Conservation (phyloP, 2,888 invertebrate species). For the Norana najaformis region DNA sequence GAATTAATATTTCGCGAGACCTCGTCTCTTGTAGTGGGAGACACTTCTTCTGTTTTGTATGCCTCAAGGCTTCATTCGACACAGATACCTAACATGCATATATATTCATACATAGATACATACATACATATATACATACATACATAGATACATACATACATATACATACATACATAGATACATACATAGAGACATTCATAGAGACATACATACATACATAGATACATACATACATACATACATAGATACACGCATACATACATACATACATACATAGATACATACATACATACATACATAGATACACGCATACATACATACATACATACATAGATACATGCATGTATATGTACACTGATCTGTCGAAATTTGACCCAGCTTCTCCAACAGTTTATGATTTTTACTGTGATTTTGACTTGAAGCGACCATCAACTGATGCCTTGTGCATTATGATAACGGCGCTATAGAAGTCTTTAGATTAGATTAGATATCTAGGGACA, state of each 20-base stretch:
- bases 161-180: neutral
- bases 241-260: neutral
- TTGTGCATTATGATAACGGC: no score
- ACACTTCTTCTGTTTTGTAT: no score
- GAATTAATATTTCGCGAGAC: no score
- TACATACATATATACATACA: neutral
- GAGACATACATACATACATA: no score
- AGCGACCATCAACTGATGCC: no score
- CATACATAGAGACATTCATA: neutral
- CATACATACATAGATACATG: neutral
- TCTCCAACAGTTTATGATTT: no score
- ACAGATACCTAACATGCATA: neutral
- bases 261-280: no score
- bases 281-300: neutral
- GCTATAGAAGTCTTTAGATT: neutral
- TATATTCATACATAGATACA: neutral
- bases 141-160: neutral
- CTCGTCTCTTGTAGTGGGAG: no score
- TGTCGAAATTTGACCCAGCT: no score
- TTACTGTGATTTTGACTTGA: no score
- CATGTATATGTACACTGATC: neutral
- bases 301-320: neutral
- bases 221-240: neutral
- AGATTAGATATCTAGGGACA: neutral
- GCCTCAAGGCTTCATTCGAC: no score